A percentile compares a stretch with the other conserved stretches of the same genome.
phyloP scores from a whole-genome alignment of 2,888 invertebrate species.

The Physocephala rufipes region DNA sequence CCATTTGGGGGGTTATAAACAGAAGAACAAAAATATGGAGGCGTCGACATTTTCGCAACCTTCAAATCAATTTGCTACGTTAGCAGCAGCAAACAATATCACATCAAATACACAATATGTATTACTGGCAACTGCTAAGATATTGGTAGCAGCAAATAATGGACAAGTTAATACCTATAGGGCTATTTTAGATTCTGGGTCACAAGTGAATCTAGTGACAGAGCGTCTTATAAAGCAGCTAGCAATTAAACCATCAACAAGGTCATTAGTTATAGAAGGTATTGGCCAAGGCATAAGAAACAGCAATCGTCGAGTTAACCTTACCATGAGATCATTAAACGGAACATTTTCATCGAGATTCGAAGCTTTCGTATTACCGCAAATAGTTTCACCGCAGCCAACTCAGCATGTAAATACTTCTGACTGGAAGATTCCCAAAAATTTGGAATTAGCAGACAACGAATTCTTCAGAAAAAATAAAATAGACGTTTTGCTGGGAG shows the following conservation, averaged over 20 bases:
- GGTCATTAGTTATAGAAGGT: neutral
- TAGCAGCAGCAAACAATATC: neutral
- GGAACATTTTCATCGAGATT: neutral
- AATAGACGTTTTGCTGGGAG: neutral
- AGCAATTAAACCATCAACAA: neutral
- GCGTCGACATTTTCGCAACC: no score
- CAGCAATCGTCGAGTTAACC: neutral
- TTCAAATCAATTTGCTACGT: neutral
- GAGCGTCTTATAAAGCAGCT: neutral
- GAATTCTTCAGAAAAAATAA: neutral
- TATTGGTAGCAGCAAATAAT: neutral
- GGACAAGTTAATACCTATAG: neutral
- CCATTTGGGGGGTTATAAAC: no score
- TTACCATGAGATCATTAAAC: neutral
- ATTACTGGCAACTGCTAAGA: neutral
- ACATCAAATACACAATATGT: neutral
- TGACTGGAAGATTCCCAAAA: neutral
- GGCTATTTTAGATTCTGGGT: constrained; percentile 3
- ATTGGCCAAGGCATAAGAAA: constrained; percentile 1
- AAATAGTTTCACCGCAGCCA: constrained; percentile 9
- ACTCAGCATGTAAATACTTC: neutral
- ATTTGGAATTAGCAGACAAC: neutral
- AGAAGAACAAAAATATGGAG: no score
- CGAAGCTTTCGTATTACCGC: neutral
- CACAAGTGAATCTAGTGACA: neutral